A percentile compares a stretch with the other conserved stretches of the same genome.
Conservation (phyloP, 2,113 vertebrate species). For the Prunella fulvescens region DNA sequence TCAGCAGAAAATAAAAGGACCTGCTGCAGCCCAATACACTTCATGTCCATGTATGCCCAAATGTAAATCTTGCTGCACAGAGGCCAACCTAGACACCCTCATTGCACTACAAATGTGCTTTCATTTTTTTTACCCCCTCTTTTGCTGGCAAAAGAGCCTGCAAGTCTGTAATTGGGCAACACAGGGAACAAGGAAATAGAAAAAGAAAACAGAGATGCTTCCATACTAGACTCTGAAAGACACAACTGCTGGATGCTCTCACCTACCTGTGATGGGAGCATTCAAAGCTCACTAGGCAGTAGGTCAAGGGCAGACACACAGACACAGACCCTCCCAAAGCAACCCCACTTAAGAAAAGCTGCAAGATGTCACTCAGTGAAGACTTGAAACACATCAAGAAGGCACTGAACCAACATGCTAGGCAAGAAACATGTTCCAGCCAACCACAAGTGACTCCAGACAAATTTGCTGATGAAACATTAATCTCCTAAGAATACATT, state of each 20-base stretch:
- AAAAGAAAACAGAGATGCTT: not conserved
- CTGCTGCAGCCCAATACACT: not conserved
- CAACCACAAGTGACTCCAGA: not conserved
- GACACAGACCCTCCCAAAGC: not conserved
- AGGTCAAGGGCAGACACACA: rapidly evolving
- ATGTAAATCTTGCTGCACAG: not conserved
- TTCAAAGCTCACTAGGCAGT: not conserved
- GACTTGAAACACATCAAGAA: not conserved
- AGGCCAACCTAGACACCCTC: not conserved
- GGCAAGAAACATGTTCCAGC: not conserved
- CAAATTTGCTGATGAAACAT: not conserved
- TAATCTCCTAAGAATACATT: not conserved
- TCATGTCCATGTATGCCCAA: rapidly evolving
- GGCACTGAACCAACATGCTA: not conserved
- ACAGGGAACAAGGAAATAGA: not conserved
- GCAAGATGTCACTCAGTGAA: rapidly evolving
- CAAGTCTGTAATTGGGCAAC: not conserved
- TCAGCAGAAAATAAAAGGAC: not conserved
- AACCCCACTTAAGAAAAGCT: not conserved
- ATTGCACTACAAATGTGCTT: not conserved
- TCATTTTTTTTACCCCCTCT: not conserved
- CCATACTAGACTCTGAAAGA: not conserved
- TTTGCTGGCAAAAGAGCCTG: not conserved
- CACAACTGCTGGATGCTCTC: not conserved
- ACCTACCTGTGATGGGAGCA: not conserved